Percentiles rank a stretch among this genome's conserved stretches.
phyloP scores from a whole-genome alignment of 2,113 vertebrate species.

The Thryonomys swinderianus region DNA sequence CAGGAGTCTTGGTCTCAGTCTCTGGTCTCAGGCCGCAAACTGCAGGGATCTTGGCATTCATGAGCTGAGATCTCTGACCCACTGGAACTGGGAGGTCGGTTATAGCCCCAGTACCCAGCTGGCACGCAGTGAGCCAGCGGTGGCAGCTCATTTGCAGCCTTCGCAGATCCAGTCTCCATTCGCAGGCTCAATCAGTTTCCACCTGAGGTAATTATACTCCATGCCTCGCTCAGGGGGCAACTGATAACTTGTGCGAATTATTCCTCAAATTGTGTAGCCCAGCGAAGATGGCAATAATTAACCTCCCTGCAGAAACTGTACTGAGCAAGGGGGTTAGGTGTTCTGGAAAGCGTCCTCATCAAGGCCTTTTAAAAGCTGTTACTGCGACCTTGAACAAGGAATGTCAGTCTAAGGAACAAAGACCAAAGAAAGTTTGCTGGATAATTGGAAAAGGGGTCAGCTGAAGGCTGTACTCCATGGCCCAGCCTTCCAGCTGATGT shows the following conservation, averaged over 20 bases:
- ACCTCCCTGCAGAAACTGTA: conserved; percentile 51
- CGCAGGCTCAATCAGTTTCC: conserved; percentile 61
- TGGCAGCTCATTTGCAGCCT: conserved; percentile 40
- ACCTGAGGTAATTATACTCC: conserved; percentile 69
- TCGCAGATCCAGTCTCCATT: conserved; percentile 44
- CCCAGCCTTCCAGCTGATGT: background rate
- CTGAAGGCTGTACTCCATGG: background rate
- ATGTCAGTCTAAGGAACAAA: conserved; percentile 21
- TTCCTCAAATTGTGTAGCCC: conserved; percentile 56
- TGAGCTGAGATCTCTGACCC: background rate
- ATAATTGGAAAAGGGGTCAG: background rate
- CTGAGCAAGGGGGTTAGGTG: background rate
- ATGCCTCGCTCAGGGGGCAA: conserved; percentile 63
- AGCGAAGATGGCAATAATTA: conserved; percentile 64
- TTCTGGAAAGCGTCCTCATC: conserved; percentile 51
- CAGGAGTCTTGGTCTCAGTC: background rate
- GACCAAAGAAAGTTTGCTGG: background rate
- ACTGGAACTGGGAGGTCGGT: background rate
- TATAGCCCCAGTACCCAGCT: background rate
- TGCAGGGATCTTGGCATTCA: background rate
- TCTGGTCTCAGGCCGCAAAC: background rate
- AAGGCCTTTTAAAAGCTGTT: conserved; percentile 49
- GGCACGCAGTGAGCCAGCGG: background rate
- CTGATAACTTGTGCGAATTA: conserved; percentile 60
- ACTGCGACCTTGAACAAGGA: conserved; percentile 58